Evolutionary conservation across 2,797 vertebrate genomes (phyloP), one percentile per base, ranked within the genome.

Genomic region (Lophotriccus pileatus): DNA sequence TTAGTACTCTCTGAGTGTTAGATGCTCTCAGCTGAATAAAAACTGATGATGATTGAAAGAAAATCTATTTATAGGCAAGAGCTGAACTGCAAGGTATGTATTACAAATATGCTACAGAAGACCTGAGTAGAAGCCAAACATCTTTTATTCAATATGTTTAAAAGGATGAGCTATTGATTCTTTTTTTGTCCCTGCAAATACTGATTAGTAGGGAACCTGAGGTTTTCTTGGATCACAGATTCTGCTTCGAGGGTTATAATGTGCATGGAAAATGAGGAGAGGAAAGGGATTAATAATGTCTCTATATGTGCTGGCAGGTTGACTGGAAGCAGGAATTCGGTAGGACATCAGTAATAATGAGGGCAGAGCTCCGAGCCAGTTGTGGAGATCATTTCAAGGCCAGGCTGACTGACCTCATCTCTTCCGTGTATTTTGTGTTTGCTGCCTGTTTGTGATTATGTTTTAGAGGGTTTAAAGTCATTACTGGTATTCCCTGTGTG

Each of bases 1-100:
- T 93, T 93, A 78, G 30, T 74, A 12, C 81, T 81, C 22, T 86
- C 50, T 80, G 39, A 77, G 60, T 58, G 47, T 90, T 84, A 52
- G 64, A 14, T 80, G 44, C 14, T 92, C 50, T 50, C 63, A 60
- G 37, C 24, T 89, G 72, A 96, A 72, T 94, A 79, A 84, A 93
- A 96, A 39, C 52, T 92, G 66, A 66, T 84, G 66, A 66, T 94
- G 93, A 70, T 60, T 64, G 78, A 97, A 94, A 76, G 81, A 78
- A 93, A 59, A 84, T 44, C 46, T 93, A 3, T 96, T 96, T 94
- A 78, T 94, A 76, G 91, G 84, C 50, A 89, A 62, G 49, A 81
- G 66, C 64, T 77, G 89, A 94, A 92, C 52, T n/a, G 39, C 39
- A 88, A 93, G 85, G 87, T 84, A 12, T 58, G 8, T 76, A 14